Evolutionary conservation across 92 coral and sea anemone species (phyloP).

Genomic region (Actinernus sp.): DNA sequence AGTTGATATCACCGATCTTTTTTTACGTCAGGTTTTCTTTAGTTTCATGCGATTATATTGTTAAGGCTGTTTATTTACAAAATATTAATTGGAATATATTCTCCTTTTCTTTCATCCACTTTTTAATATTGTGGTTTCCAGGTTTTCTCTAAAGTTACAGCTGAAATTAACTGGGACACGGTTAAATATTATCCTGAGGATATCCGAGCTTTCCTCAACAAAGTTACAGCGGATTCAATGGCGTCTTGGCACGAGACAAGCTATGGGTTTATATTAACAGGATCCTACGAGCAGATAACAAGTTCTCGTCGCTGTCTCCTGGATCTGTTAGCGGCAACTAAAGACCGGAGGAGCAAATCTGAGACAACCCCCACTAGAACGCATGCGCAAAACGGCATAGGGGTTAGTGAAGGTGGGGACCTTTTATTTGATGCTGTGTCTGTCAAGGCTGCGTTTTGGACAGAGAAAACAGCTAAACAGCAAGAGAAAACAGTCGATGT

Average conservation of each 20-base stretch:
- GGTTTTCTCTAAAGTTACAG: slow-evolving; percentile 22
- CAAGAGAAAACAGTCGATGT: no score
- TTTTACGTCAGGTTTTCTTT: no score
- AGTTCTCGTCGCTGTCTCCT: neutral
- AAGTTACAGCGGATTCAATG: neutral
- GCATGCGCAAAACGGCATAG: no score
- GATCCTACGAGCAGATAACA: slow-evolving; percentile 15
- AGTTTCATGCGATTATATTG: no score
- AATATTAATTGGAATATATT: no score
- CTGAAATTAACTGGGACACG: slow-evolving; percentile 1
- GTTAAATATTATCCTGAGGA: neutral
- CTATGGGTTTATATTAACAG: slow-evolving; percentile 6
- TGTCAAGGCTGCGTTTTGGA: no score
- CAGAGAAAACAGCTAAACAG: no score
- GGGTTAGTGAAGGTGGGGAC: no score
- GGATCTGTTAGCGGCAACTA: neutral
- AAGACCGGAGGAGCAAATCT: neutral
- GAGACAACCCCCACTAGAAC: no score
- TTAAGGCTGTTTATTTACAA: no score
- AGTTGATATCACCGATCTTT: no score
- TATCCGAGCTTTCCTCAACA: neutral
- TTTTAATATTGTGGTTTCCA: neutral
- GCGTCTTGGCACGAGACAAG: neutral
- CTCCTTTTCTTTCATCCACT: neutral
- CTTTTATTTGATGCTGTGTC: no score